A percentile compares a stretch with the other conserved stretches of the same genome.
Conservation (phyloP, 2,888 invertebrate species). For the Andricus quercusramuli region DNA sequence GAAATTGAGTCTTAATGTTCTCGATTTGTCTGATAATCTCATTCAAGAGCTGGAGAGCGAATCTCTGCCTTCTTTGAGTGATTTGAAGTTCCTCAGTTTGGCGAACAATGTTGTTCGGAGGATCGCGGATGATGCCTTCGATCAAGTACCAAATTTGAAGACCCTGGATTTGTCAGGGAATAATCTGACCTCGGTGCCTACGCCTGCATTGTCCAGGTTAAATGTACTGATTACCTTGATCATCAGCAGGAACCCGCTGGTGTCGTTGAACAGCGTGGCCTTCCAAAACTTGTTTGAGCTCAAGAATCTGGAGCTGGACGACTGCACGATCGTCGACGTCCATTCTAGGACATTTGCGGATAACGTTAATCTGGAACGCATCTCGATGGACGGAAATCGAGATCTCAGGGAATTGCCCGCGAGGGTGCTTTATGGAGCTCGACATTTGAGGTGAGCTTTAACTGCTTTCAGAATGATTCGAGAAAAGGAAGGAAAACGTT, state of each 20-base stretch:
- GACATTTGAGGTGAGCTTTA: slow-evolving; percentile 81
- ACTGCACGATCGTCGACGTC: slow-evolving; percentile 82
- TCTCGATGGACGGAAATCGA: slow-evolving; percentile 89
- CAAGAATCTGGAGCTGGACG: slow-evolving; percentile 84
- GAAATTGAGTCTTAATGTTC: slow-evolving; percentile 83
- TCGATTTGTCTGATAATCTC: slow-evolving; percentile 90
- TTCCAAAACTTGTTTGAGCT: slow-evolving; percentile 92
- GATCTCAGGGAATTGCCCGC: slow-evolving; percentile 87
- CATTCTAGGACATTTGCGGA: slow-evolving; percentile 91
- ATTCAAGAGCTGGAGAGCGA: slow-evolving; percentile 86
- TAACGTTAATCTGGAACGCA: slow-evolving; percentile 89
- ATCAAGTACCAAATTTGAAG: slow-evolving; percentile 86
- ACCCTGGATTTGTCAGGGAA: slow-evolving; percentile 90
- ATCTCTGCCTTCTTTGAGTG: slow-evolving; percentile 86
- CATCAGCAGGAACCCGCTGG: slow-evolving; percentile 89
- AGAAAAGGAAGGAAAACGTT: slow-evolving; percentile 10
- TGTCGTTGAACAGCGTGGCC: slow-evolving; percentile 86
- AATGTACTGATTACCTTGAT: slow-evolving; percentile 87
- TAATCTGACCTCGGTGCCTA: slow-evolving; percentile 89
- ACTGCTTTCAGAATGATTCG: slow-evolving; percentile 35
- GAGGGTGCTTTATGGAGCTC: slow-evolving; percentile 91
- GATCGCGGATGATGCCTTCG: slow-evolving; percentile 86
- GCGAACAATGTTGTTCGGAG: slow-evolving; percentile 88
- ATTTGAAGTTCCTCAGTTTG: slow-evolving; percentile 85
- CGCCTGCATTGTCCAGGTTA: slow-evolving; percentile 87